Evolutionary conservation across 1,140 invertebrate genomes (phyloP).

Genomic region (Chelonus insularis): DNA sequence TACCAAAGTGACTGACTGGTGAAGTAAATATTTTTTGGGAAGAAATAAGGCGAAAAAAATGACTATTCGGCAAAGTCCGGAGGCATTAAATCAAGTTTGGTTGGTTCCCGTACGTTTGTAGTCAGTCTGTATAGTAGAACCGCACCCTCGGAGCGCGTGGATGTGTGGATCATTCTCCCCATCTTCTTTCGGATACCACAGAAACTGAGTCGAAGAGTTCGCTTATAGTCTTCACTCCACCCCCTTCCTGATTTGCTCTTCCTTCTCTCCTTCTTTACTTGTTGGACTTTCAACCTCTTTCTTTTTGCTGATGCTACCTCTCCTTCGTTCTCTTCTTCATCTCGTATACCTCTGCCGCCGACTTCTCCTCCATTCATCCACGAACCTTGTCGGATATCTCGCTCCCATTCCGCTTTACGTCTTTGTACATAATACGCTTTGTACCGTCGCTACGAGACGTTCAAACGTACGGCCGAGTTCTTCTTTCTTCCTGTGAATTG

Average conservation of each 20-base stretch:
- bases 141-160: not conserved
- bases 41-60: not conserved
- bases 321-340: not conserved
- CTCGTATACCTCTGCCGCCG: not conserved
- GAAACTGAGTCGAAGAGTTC: constrained; percentile 8
- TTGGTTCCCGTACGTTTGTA: constrained; percentile 32
- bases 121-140: constrained; percentile 20
- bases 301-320: not conserved
- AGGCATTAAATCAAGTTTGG: constrained; percentile 47
- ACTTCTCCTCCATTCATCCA: constrained; percentile 42
- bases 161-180: constrained; percentile 19
- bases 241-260: constrained; percentile 10
- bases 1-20: not conserved
- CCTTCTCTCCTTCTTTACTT: not conserved
- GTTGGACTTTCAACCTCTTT: not conserved
- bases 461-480: not conserved
- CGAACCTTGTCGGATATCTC: constrained; percentile 43
- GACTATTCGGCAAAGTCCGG: constrained; percentile 25
- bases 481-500: constrained; percentile 19
- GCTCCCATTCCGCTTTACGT: constrained; percentile 50
- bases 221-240: not conserved
- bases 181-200: constrained; percentile 7
- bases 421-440: constrained; percentile 52
- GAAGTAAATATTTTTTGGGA: constrained; percentile 5
- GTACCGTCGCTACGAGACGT: constrained; percentile 29